Conservation (phyloP, 2,888 invertebrate species). For the Holacanthella duospinosa region DNA sequence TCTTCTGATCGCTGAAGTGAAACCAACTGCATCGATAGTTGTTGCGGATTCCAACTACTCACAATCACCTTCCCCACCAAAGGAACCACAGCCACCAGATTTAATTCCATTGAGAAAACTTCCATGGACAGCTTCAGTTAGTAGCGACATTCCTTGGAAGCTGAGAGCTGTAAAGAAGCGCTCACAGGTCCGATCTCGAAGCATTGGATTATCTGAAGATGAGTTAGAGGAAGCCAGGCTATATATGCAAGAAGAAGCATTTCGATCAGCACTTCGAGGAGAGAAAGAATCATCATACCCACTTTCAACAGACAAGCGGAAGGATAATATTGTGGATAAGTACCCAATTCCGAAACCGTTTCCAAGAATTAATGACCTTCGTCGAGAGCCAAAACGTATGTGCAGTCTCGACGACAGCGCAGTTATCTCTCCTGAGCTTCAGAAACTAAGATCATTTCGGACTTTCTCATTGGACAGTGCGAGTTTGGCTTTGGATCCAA, state of each 20-base stretch:
- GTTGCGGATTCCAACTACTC: background rate
- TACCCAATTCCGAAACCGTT: background rate
- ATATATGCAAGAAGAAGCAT: slow-evolving; percentile 54
- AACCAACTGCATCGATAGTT: background rate
- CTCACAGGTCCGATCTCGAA: slow-evolving; percentile 55
- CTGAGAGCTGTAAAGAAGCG: slow-evolving; percentile 37
- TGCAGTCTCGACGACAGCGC: slow-evolving; percentile 9
- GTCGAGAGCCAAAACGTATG: slow-evolving; percentile 13
- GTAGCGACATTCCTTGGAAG: slow-evolving; percentile 38
- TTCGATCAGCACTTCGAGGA: slow-evolving; percentile 14
- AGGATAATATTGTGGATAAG: background rate
- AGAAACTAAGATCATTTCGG: slow-evolving; percentile 33
- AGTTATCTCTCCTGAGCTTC: slow-evolving; percentile 16
- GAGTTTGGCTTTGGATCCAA: slow-evolving; percentile 39
- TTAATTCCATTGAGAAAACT: slow-evolving; percentile 2
- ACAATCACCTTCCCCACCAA: slow-evolving; percentile 3
- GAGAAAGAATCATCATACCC: too few relatives aligned
- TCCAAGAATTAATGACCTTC: background rate
- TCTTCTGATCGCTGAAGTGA: slow-evolving; percentile 39
- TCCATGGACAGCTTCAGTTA: background rate
- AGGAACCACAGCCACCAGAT: slow-evolving; percentile 11
- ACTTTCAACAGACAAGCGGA: too few relatives aligned
- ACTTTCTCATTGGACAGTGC: slow-evolving; percentile 34
- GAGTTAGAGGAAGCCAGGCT: slow-evolving; percentile 68
- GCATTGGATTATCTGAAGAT: slow-evolving; percentile 70